phyloP scores from a whole-genome alignment of 2,888 invertebrate genomes.

The Phortica magna region DNA sequence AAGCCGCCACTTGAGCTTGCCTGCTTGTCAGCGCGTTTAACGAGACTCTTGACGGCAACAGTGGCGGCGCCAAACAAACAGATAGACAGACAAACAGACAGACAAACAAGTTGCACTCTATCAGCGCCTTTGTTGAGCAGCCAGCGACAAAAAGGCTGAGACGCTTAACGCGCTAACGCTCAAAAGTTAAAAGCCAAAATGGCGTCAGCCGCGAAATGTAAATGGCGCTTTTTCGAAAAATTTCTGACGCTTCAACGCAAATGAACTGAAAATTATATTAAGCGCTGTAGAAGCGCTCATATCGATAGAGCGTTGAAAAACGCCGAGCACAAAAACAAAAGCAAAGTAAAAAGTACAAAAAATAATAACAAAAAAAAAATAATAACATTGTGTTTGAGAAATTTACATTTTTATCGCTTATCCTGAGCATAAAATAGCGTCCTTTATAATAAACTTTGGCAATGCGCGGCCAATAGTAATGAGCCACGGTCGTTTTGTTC shows the following conservation, averaged over 20 bases:
- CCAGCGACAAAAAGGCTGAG: neutral
- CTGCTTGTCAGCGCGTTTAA: conserved; percentile 27
- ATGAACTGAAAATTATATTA: conserved; percentile 24
- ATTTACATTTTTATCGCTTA: conserved; percentile 96
- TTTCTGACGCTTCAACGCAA: conserved; percentile 7
- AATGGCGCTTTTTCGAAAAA: neutral
- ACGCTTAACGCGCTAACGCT: neutral
- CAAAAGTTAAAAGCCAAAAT: conserved; percentile 18
- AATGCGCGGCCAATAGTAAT: conserved; percentile 99
- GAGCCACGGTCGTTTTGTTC: conserved; percentile 97
- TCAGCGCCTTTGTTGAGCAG: conserved; percentile 18
- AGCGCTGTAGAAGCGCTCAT: neutral
- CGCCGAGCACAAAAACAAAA: conserved; percentile 3
- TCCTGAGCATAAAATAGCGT: conserved; percentile 96
- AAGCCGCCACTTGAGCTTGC: neutral
- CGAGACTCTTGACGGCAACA: conserved; percentile 25
- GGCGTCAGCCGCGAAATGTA: conserved; percentile 21
- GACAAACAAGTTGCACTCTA: conserved; percentile 15
- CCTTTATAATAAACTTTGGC: conserved; percentile 98
- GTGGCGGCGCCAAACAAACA: neutral
- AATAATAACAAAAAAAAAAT: neutral
- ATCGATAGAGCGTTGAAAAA: neutral
- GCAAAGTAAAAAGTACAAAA: neutral
- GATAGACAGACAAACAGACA: neutral
- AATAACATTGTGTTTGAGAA: conserved; percentile 40